Conservation (phyloP, 2,113 vertebrate genomes). For the Cavia aperea region DNA sequence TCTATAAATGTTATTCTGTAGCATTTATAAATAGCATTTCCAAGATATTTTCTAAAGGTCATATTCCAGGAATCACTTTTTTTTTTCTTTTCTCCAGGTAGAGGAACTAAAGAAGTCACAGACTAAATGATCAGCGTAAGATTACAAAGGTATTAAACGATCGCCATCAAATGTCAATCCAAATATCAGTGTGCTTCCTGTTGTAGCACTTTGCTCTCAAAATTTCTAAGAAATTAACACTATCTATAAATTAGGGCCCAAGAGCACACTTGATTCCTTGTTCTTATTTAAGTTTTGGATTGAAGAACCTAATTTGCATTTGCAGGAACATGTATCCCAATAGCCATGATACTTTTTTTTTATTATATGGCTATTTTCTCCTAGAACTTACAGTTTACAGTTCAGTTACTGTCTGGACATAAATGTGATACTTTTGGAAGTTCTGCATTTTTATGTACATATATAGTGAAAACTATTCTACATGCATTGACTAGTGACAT, state of each 20-base stretch:
- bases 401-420: background rate
- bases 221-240: background rate
- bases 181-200: background rate
- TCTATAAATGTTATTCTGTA: background rate
- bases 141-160: background rate
- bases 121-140: background rate
- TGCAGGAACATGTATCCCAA: background rate
- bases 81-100: background rate
- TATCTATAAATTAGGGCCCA: background rate
- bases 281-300: background rate
- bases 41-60: background rate
- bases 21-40: background rate
- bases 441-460: background rate
- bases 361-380: background rate
- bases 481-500: background rate
- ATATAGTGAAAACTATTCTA: background rate
- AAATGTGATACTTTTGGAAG: background rate
- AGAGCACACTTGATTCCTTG: background rate
- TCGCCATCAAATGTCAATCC: background rate
- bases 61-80: background rate
- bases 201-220: background rate
- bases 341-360: background rate
- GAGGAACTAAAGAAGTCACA: background rate
- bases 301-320: background rate
- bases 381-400: conserved; percentile 5